Base-by-base conservation (phyloP, 2,113 vertebrate genomes). In the Heteronetta atricapilla region DNA sequence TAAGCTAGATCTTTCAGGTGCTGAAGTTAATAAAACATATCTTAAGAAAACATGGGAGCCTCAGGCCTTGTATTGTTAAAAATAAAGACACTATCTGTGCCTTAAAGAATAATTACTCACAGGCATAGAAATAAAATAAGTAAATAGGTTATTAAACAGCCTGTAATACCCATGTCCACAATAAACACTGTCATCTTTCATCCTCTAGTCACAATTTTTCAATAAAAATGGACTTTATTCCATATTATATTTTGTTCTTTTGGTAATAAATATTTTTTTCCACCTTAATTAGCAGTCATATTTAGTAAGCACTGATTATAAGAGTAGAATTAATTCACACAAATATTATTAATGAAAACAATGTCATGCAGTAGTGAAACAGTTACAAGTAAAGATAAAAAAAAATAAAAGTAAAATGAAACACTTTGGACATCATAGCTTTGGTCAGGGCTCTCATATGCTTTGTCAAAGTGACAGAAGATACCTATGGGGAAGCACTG, bases 231-330 rank as follows among this genome's bases (percentile, higher is more conserved):
- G 66, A 68, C 6, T 36, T 74, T 59, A 56, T 83, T 88, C 9
- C 14, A 38, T 29, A n/a, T 13, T 36, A 19, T 22, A 7, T 62
- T 87, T 22, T 38, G 1, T 22, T 92, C 7, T 86, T 95, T 48
- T 48, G 11, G 6, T 79, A 82, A 80, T 80, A 60, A 64, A n/a
- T n/a, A n/a, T n/a, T 28, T 94, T 95, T 89, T 96, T 88, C 67
- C 78, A 85, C 21, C 23, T 79, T 44, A 82, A 89, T 94, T 93
- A 81, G 14, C 36, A 70, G n/a, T 8, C 80, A 10, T 87, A 34
- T 78, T 92, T 91, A 88, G 11, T 13, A 86, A 38, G 23, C 8
- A 81, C n/a, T 69, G 7, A 58, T 46, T 88, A 10, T 42, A 56
- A 44, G n/a, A 73, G 12, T 38, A 82, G 8, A 94, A 82, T 86